Evolutionary conservation across 2,113 vertebrate genomes (phyloP), one percentile per base, ranked within the genome.

Genomic region (Hoplias malabaricus): DNA sequence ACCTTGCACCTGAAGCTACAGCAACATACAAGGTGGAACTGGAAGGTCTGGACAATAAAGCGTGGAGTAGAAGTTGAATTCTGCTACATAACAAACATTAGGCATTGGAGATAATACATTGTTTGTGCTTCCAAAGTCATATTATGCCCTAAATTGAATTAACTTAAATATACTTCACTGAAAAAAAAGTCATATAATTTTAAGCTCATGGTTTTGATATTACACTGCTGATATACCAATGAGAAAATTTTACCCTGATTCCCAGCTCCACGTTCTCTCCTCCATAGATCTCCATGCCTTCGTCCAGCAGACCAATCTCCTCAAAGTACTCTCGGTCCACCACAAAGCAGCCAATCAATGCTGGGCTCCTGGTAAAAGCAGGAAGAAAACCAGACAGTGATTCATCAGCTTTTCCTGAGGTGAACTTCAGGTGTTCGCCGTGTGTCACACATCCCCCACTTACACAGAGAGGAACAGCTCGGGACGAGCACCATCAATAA

Each of bases 221-320:
- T 11, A 5, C 2, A 2, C 8, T 5, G 4, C 8, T 8, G 7
- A 53, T 8, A 23, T 33, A 16, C 7, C 19, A n/a, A 36, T 31
- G 7, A 13, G 14, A 46, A 14, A 6, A 33, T n/a, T 8, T 90
- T 90, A 99, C 98, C 94, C 98, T 93, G 87, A 99, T 94, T 34
- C 96, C 96, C 0, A 99, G 95, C 89, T 99, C 98, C 33, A 99
- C 98, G 10, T 99, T 99, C 83, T 99, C 98, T 62, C 98, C 98
- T 67, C 98, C 98, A 0, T 99, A 99, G n/a, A 99, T 93, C 86
- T 99, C 97, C 98, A 98, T 99, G 80, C 98, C 98, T 89, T 99
- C 98, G 66, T 99, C 98, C 83, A 99, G 86, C 46, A 98, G 86
- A 69, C 98, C 98, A 42, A 99, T 99, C 91, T 99, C 98, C 80